Percentiles rank a stretch among this genome's conserved stretches.
Conservation (phyloP, 2,888 invertebrate genomes). For the Nipponacmea schrenckii region DNA sequence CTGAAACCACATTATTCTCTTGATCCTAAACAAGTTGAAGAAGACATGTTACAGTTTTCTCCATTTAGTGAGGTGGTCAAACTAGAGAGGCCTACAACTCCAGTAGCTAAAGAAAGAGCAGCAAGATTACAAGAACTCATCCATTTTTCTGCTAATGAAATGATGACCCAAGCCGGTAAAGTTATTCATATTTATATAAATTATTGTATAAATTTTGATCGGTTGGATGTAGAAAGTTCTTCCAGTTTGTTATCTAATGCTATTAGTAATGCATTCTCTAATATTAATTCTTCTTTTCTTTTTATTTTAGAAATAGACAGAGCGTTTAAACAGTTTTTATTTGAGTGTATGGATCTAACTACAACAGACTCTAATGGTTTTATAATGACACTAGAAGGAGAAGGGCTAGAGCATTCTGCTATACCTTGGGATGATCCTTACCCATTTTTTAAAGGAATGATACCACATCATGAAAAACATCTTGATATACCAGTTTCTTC, state of each 20-base stretch:
- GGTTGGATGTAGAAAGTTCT: too few species aligned
- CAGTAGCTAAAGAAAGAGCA: slow-evolving; percentile 52
- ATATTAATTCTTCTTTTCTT: slow-evolving; percentile 14
- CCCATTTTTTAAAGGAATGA: slow-evolving; percentile 63
- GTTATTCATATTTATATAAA: too few species aligned
- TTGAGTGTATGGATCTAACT: slow-evolving; percentile 64
- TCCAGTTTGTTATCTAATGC: too few species aligned
- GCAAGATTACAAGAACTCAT: slow-evolving; percentile 65
- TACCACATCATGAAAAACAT: slow-evolving; percentile 47
- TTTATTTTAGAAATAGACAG: slow-evolving; percentile 61
- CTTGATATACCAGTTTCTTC: slow-evolving; percentile 1
- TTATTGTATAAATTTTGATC: too few species aligned
- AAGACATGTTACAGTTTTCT: slow-evolving; percentile 53
- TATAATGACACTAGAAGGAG: slow-evolving; percentile 47
- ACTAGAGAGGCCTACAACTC: slow-evolving; percentile 42
- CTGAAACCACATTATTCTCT: slow-evolving; percentile 55
- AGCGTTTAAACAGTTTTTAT: slow-evolving; percentile 67
- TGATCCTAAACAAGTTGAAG: slow-evolving; percentile 56
- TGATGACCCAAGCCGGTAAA: slow-evolving; percentile 58
- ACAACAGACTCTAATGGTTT: slow-evolving; percentile 59
- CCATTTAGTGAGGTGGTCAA: slow-evolving; percentile 42
- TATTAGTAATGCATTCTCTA: too few species aligned
- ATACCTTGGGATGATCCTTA: slow-evolving; percentile 68
- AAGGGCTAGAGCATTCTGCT: slow-evolving; percentile 48
- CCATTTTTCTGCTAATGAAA: slow-evolving; percentile 61